Conservation (phyloP, 2,797 vertebrate genomes). For the Toxotes lorentzi region DNA sequence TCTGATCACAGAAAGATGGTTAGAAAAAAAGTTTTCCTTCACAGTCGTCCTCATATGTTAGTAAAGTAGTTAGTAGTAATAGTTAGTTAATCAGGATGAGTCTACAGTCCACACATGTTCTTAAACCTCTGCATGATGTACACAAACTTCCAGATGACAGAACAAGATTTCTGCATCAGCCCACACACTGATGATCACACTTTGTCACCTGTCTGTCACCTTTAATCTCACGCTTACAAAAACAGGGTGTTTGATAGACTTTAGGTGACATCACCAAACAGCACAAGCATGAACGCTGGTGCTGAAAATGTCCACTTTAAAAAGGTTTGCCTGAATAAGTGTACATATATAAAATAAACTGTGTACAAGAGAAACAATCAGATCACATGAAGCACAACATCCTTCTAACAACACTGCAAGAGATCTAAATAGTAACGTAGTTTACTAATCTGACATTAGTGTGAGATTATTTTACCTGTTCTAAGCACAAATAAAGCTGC, state of each 20-base stretch:
- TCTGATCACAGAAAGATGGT: background rate
- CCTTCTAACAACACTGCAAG: background rate
- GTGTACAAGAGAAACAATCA: background rate
- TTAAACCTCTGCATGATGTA: background rate
- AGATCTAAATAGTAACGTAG: background rate
- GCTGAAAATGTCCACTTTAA: background rate
- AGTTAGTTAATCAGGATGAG: background rate
- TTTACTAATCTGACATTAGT: background rate
- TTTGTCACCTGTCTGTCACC: slow-evolving; percentile 10
- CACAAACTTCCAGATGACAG: background rate
- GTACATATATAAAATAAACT: background rate
- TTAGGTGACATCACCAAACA: background rate
- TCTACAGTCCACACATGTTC: background rate
- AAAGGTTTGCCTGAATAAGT: background rate
- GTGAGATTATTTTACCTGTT: background rate
- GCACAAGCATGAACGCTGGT: background rate
- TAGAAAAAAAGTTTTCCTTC: background rate
- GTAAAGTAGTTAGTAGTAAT: too few species aligned
- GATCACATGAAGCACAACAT: background rate
- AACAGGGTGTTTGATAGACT: background rate
- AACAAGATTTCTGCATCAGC: background rate
- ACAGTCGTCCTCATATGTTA: background rate
- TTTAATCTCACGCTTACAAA: slow-evolving; percentile 8
- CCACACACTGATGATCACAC: background rate
- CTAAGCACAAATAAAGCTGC: background rate